Percentiles rank a stretch among this genome's conserved stretches.
Evolutionary conservation across 2,888 invertebrate species (phyloP).

Genomic region (Sphaerophoria rueppellii): DNA sequence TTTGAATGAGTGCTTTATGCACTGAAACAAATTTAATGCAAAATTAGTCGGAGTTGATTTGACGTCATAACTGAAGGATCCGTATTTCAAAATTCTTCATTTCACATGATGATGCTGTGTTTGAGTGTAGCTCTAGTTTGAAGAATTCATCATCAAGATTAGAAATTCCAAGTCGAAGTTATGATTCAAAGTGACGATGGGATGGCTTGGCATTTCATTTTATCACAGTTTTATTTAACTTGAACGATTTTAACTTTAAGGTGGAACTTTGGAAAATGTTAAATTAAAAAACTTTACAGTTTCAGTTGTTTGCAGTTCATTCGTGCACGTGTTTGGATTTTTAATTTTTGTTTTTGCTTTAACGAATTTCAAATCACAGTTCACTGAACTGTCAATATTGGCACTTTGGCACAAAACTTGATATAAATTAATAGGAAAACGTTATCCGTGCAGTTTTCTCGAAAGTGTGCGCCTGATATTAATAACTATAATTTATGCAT

Average conservation of each 20-base stretch:
- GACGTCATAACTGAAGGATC: no score
- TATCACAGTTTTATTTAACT: conserved; percentile 12
- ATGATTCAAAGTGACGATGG: conserved; percentile 25
- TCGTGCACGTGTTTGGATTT: not conserved
- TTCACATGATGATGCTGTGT: no score
- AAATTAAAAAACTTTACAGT: conserved; percentile 64
- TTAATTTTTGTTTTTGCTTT: not conserved
- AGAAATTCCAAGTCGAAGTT: no score
- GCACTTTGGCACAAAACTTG: conserved; percentile 42
- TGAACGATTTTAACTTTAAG: not conserved
- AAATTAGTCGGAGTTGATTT: no score
- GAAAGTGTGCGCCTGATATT: not conserved
- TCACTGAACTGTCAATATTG: conserved; percentile 48
- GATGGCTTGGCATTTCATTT: not conserved
- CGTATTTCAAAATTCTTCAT: no score
- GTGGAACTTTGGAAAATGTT: conserved; percentile 37
- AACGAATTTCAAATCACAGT: conserved; percentile 20
- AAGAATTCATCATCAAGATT: no score
- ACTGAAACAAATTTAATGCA: conserved; percentile 2
- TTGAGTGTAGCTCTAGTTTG: no score
- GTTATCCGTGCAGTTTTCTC: not conserved
- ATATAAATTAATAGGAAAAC: conserved; percentile 30
- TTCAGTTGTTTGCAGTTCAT: conserved; percentile 5
- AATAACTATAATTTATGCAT: not conserved
- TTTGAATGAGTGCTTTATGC: not conserved